Evolutionary conservation across 2,888 invertebrate genomes (phyloP).

Genomic region (Anarsia innoxiella): DNA sequence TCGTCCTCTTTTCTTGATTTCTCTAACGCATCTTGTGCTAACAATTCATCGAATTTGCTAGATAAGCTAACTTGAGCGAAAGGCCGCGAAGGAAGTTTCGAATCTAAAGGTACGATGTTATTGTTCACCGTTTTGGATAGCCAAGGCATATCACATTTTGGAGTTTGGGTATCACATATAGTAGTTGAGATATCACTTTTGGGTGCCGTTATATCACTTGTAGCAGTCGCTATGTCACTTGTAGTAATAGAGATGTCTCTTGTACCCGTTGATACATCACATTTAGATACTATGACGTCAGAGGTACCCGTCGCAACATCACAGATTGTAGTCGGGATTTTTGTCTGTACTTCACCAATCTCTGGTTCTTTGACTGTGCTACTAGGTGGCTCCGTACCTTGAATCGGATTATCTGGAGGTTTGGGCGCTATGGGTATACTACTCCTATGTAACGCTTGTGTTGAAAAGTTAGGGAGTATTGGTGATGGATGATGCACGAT

Average conservation of each 20-base stretch:
- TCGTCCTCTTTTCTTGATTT: constrained; percentile 17
- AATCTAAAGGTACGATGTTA: constrained; percentile 55
- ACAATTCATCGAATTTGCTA: constrained; percentile 45
- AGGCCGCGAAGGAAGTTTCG: constrained; percentile 54
- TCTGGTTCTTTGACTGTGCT: constrained; percentile 63
- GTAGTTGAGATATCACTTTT: too few relatives aligned
- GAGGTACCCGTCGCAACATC: too few relatives aligned
- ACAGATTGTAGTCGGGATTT: too few relatives aligned
- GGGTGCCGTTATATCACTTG: too few relatives aligned
- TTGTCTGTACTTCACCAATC: constrained; percentile 35
- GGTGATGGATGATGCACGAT: constrained; percentile 49
- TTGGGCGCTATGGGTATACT: constrained; percentile 67
- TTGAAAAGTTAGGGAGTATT: constrained; percentile 53
- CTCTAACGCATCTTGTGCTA: constrained; percentile 27
- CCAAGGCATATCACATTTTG: constrained; percentile 68
- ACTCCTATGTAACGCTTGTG: constrained; percentile 54
- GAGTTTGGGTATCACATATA: too few relatives aligned
- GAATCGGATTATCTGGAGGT: constrained; percentile 66
- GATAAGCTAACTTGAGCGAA: constrained; percentile 61
- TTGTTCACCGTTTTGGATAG: constrained; percentile 67
- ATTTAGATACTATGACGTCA: too few relatives aligned
- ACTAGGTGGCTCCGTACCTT: constrained; percentile 65
- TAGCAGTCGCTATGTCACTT: too few relatives aligned
- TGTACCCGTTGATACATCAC: too few relatives aligned
- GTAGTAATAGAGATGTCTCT: too few relatives aligned